Percentiles rank a stretch among this genome's conserved stretches.
Evolutionary conservation across 2,888 invertebrate species (phyloP).

Genomic region (Thysanoteuthis rhombus): DNA sequence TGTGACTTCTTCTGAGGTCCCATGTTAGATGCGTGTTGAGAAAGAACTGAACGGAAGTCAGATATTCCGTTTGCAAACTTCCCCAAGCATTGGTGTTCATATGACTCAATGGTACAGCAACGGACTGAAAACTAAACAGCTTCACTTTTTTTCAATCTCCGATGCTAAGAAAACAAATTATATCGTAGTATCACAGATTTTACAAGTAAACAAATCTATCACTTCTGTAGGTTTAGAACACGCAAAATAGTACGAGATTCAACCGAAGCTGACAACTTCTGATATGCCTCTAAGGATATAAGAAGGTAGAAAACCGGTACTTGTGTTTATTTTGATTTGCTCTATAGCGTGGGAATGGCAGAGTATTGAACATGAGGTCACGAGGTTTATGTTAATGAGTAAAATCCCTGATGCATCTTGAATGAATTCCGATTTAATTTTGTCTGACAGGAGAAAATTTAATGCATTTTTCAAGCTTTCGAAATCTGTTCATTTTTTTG

Average conservation of each 20-base stretch:
- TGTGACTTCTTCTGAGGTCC: slow-evolving; percentile 35
- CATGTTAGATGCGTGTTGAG: not conserved
- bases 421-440: too few species aligned
- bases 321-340: not conserved
- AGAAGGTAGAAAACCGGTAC: too few species aligned
- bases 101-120: not conserved
- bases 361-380: not conserved
- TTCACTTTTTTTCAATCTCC: not conserved
- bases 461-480: too few species aligned
- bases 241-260: not conserved
- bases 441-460: too few species aligned
- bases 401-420: too few species aligned
- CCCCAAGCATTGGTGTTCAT: not conserved
- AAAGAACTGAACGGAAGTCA: not conserved
- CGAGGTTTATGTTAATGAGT: too few species aligned
- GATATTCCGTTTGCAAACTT: not conserved
- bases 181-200: not conserved
- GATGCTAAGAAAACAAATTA: not conserved
- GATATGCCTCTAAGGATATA: too few species aligned
- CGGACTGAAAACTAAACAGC: not conserved
- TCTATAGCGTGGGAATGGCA: not conserved
- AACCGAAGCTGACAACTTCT: too few species aligned
- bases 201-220: not conserved
- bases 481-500: too few species aligned
- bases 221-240: too few species aligned